Conservation (phyloP, 2,888 invertebrate genomes). For the Patella caerulea region DNA sequence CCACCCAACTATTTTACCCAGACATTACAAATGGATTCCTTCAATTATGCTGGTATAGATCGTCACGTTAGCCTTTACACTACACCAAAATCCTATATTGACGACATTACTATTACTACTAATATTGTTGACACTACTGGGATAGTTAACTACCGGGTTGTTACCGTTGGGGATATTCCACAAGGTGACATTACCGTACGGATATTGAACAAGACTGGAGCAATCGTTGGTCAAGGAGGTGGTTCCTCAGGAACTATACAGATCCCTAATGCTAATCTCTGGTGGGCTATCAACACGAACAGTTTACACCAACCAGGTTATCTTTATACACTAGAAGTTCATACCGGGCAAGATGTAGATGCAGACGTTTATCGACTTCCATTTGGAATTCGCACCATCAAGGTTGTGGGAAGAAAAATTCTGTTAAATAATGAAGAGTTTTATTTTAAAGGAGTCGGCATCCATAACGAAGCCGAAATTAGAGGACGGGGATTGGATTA, state of each 20-base stretch:
- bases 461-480: constrained; percentile 95
- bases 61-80: constrained; percentile 91
- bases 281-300: constrained; percentile 94
- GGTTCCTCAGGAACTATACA: constrained; percentile 76
- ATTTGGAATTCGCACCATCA: constrained; percentile 88
- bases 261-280: constrained; percentile 82
- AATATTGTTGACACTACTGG: constrained; percentile 73
- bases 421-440: constrained; percentile 86
- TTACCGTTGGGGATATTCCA: too few species aligned
- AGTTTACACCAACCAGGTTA: constrained; percentile 50
- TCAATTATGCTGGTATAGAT: constrained; percentile 98
- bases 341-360: background rate
- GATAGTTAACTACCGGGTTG: too few species aligned
- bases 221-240: constrained; percentile 56
- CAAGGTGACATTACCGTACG: constrained; percentile 33
- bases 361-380: constrained; percentile 87
- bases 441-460: constrained; percentile 93
- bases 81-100: constrained; percentile 86
- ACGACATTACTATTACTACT: constrained; percentile 82
- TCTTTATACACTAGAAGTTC: constrained; percentile 52
- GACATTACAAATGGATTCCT: constrained; percentile 93
- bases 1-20: constrained; percentile 80
- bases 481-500: constrained; percentile 94
- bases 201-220: constrained; percentile 51
- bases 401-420: constrained; percentile 82